phyloP scores from a whole-genome alignment of 2,113 vertebrate species.

The Epinephelus cyanopodus region DNA sequence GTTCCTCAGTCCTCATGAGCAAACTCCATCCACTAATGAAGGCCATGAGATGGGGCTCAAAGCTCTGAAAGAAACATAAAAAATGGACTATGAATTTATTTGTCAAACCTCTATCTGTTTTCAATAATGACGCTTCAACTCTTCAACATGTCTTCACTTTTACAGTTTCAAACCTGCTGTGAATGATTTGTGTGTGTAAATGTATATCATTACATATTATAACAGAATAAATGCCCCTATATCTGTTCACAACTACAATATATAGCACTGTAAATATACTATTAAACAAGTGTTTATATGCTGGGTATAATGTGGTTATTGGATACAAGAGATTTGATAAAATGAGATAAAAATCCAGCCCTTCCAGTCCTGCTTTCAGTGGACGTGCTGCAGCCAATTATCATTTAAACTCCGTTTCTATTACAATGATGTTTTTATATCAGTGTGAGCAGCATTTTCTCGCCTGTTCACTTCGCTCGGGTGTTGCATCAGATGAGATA shows the following conservation, averaged over 20 bases:
- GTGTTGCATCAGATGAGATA: slow-evolving; percentile 39
- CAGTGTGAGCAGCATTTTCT: not conserved
- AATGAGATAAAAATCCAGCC: not conserved
- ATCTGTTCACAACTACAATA: not conserved
- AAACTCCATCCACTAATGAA: not conserved
- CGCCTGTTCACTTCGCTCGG: not conserved
- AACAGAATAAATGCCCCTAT: no score
- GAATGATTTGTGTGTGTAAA: not conserved
- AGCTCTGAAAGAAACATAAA: not conserved
- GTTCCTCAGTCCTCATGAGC: not conserved
- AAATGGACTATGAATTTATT: not conserved
- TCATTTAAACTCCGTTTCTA: slow-evolving; percentile 2
- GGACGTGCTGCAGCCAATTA: not conserved
- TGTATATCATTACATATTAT: not conserved
- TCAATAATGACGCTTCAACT: not conserved
- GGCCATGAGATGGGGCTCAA: not conserved
- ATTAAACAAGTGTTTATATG: not conserved
- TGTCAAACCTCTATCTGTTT: not conserved
- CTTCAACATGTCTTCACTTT: not conserved
- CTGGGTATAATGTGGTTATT: not conserved
- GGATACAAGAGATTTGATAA: not conserved
- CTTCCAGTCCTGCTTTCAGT: not conserved
- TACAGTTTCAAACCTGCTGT: not conserved
- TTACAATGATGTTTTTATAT: slow-evolving; percentile 12
- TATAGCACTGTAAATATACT: not conserved